Base-by-base conservation (phyloP, 1,140 invertebrate genomes). In the Saccostrea cuccullata region DNA sequence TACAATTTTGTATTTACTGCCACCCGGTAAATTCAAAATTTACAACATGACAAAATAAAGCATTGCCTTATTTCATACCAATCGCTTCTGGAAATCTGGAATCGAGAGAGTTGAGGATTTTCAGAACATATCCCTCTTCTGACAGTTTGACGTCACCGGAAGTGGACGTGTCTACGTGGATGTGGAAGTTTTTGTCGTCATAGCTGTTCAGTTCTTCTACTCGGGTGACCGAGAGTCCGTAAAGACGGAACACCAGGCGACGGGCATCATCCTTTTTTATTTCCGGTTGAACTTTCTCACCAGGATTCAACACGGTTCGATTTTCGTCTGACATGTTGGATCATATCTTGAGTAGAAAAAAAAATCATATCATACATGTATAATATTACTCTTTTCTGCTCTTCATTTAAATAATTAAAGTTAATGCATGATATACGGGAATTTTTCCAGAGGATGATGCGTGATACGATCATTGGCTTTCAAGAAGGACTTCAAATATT, bases 61-160 rank as follows among this genome's bases (percentile, higher is more conserved):
- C 47, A 47, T 9, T 47, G 40, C 5, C 47, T 0, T 47, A 47
- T 47, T 8, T 47, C 20, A 23, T 90, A 93, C 92, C 97, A 20
- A 98, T 95, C 20, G 97, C 95, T 1, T 94, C 91, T 0, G 94
- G 92, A 60, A 97, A 96, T 91, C 96, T 95, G 0, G 97, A 97
- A 93, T 98, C 97, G 92, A 97, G 95, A 0, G 97, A 96, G 94
- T 98, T 98, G 36, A 97, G 95, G 55, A 98, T 96, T 95, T 98
- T 98, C 56, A 98, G 94, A 11, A 97, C 96, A 91, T 98, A 98
- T 0, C 97, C 97, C 90, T 96, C 84, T 2, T 87, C 56, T 85
- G 90, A 93, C 11, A 92, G 15, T 36, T 85, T 85, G 56, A 93
- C 90, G 70, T 92, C 82, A 40, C 85, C 86, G 67, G 91, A 90